Base-by-base conservation (phyloP, 30 jellyfish, hydroid and myxozoan species). In the Aurelia aurita complex sp. Pacific region DNA sequence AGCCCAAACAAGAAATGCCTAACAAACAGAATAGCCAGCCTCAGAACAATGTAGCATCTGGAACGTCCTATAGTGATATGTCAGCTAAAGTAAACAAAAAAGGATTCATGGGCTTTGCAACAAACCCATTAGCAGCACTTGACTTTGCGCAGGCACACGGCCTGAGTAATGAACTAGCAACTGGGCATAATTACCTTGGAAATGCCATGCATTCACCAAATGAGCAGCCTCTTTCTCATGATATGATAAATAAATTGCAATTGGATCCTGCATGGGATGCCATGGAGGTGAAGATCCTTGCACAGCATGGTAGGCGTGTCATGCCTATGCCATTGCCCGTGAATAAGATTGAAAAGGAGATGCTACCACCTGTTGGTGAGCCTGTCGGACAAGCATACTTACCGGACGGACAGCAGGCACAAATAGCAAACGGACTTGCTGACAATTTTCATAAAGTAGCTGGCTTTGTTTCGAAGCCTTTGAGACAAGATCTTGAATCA, bases 201-300 rank as follows among this genome's bases (percentile, higher is more conserved):
- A 69, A 43, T 35, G 64, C 69, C 1, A n/a, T 59, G 18, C 73
- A 54, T 32, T 18, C 81, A 43, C n/a, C 68, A 16, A 64, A 64
- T 10, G 91, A 63, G 36, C 85, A 55, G 43, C 85, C 91, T 33
- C 85, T 82, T 5, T 53, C 85, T 10, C 91, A 82, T 61, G 85
- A 61, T 10, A 70, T 82, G 85, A 82, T 82, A 35, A 82, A 82
- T 74, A 82, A 82, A 5, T 55, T 82, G n/a, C 91, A 82, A 33
- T 32, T 82, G 32, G 91, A 82, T 36, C 91, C 91, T 4, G 91
- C 91, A 1, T 82, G 91, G 91, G 91, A 69, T 19, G 85, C 91
- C 14, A 70, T 69, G 91, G 91, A 82, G 65, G 80, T 80, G 3
- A 82, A 70, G 64, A 82, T 69, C 17, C 73, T 70, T 10, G 79